Evolutionary conservation across 2,888 invertebrate genomes (phyloP).

Genomic region (Nomada ruficornis): DNA sequence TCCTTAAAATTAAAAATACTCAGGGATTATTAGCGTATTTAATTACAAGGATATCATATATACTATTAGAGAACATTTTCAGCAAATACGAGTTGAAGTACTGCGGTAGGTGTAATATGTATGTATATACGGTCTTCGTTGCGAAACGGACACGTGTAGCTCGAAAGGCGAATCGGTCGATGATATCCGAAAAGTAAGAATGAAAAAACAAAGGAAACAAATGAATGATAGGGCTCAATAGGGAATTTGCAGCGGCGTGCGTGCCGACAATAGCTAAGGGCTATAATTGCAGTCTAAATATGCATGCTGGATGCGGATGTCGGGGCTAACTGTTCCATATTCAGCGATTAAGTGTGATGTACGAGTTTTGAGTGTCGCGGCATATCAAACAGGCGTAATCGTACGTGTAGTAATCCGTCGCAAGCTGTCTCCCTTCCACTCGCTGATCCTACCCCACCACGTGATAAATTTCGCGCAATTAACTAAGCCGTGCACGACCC

Average conservation of each 20-base stretch:
- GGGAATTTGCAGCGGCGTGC: slow-evolving; percentile 70
- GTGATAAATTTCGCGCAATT: slow-evolving; percentile 80
- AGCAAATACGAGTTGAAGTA: too few species aligned
- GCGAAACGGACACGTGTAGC: neutral
- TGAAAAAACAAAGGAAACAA: slow-evolving; percentile 1
- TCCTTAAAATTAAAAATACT: too few species aligned
- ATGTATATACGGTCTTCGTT: too few species aligned
- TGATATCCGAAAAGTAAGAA: neutral
- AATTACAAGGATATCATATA: too few species aligned
- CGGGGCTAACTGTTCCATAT: slow-evolving; percentile 79
- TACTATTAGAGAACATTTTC: too few species aligned
- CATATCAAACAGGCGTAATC: slow-evolving; percentile 81
- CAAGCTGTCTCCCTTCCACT: slow-evolving; percentile 43
- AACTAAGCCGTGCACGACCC: slow-evolving; percentile 71
- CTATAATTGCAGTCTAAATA: slow-evolving; percentile 78
- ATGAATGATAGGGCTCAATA: slow-evolving; percentile 45
- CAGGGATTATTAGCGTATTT: too few species aligned
- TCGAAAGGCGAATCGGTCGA: neutral
- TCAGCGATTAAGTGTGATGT: slow-evolving; percentile 82
- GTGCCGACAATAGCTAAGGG: slow-evolving; percentile 78
- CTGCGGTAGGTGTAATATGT: too few species aligned
- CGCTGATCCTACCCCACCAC: slow-evolving; percentile 22
- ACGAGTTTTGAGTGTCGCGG: slow-evolving; percentile 81
- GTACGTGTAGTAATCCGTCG: slow-evolving; percentile 65
- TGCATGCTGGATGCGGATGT: slow-evolving; percentile 72